Conservation (phyloP, 2,797 vertebrate species). For the Champsocephalus gunnari region DNA sequence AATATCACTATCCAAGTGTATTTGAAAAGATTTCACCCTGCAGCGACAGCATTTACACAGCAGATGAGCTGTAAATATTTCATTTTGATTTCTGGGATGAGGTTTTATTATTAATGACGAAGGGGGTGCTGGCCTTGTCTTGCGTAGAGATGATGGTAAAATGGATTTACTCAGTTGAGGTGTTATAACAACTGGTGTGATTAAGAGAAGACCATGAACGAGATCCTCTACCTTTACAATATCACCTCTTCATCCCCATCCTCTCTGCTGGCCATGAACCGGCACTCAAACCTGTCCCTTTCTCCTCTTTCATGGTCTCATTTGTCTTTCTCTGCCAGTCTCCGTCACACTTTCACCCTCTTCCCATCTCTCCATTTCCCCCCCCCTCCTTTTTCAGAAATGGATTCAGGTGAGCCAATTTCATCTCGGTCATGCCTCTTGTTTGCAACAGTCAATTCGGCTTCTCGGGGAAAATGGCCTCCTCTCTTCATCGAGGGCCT, state of each 20-base stretch:
- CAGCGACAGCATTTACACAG: slow-evolving; percentile 50
- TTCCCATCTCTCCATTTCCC: slow-evolving; percentile 54
- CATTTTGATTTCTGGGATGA: slow-evolving; percentile 68
- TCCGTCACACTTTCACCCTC: slow-evolving; percentile 70
- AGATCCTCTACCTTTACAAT: slow-evolving; percentile 47
- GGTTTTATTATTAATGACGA: slow-evolving; percentile 77
- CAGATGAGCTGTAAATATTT: slow-evolving; percentile 74
- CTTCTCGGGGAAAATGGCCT: slow-evolving; percentile 75
- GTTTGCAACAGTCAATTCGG: slow-evolving; percentile 81
- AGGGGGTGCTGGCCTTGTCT: slow-evolving; percentile 46
- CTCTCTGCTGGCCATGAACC: slow-evolving; percentile 58
- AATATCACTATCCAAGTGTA: slow-evolving; percentile 43
- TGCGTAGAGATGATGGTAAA: slow-evolving; percentile 61
- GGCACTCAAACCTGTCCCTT: slow-evolving; percentile 43
- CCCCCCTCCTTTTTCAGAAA: slow-evolving; percentile 49
- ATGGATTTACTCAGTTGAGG: slow-evolving; percentile 60
- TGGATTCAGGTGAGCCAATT: slow-evolving; percentile 82
- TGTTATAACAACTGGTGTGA: slow-evolving; percentile 63
- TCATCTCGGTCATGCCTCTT: slow-evolving; percentile 82
- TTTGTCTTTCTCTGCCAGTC: slow-evolving; percentile 73
- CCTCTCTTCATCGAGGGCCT: slow-evolving; percentile 77
- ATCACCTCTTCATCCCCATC: slow-evolving; percentile 55
- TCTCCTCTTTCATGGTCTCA: slow-evolving; percentile 68
- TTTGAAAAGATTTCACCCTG: slow-evolving; percentile 51
- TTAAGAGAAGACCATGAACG: slow-evolving; percentile 64